A percentile compares a stretch with the other conserved stretches of the same genome.
Conservation (phyloP, 2,797 vertebrate species). For the Sebastes oblongus region DNA sequence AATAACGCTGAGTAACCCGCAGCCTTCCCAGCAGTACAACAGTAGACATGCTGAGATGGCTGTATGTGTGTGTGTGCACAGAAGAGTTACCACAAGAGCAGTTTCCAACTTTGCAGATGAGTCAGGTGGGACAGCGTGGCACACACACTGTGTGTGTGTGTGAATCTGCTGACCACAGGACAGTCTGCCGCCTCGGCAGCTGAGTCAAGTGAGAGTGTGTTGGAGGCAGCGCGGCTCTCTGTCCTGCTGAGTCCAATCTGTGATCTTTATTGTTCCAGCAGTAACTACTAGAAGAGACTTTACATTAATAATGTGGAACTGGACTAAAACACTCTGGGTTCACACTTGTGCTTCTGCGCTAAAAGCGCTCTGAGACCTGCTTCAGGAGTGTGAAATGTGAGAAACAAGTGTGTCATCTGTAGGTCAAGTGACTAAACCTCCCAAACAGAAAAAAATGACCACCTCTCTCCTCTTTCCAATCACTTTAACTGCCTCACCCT, state of each 20-base stretch:
- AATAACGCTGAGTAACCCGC: slow-evolving; percentile 37
- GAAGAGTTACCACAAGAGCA: slow-evolving; percentile 4
- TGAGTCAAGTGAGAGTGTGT: slow-evolving; percentile 48
- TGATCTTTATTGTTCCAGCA: not conserved
- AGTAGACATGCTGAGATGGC: slow-evolving; percentile 35
- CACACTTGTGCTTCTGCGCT: not conserved
- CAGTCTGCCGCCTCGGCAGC: slow-evolving; percentile 48
- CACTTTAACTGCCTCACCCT: not conserved
- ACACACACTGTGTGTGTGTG: not conserved
- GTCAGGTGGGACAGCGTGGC: slow-evolving; percentile 19
- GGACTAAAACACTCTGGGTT: not conserved
- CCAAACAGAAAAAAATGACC: slow-evolving; percentile 4
- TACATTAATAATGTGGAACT: not conserved
- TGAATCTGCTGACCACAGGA: slow-evolving; percentile 55
- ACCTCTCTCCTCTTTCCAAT: not conserved
- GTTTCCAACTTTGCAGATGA: slow-evolving; percentile 35
- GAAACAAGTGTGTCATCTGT: not conserved
- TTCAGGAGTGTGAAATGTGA: slow-evolving; percentile 2
- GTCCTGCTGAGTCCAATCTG: slow-evolving; percentile 28
- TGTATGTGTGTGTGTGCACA: not conserved
- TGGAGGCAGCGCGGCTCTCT: slow-evolving; percentile 2
- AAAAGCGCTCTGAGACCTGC: not conserved
- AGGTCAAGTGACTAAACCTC: slow-evolving; percentile 14
- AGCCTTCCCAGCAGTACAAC: slow-evolving; percentile 50
- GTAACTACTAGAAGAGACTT: slow-evolving; percentile 2